Base-by-base conservation (phyloP, 2,797 vertebrate genomes). In the Betta splendens region DNA sequence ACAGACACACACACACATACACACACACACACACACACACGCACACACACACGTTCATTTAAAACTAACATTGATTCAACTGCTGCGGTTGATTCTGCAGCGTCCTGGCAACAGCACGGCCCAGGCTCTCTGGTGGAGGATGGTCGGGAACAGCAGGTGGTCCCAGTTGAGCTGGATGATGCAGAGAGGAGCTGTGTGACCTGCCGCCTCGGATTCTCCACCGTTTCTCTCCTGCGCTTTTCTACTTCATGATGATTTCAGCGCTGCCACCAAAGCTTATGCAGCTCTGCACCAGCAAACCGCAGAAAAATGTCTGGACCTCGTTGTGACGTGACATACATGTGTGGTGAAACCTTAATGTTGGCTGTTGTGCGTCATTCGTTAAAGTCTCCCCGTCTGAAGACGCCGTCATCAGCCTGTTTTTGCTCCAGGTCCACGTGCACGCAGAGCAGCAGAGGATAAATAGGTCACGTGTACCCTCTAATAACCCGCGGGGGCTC, bases 161-260 rank as follows among this genome's bases (percentile, higher is more conserved):
- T 74, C 69, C 59, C 7, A 16, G 11, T 59, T 56, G 67, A 72
- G 33, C 45, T 15, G 7, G 33, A 42, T 47, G 61, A 72, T 60
- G 4, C 10, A 67, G 40, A 33, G 56, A 33, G 1, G 12, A 32
- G 28, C 44, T 16, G 47, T n/a, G 63, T 56, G 67, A 69, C 64
- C 53, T 21, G 61, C 55, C 59, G 51, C 23, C 20, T 62, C 9
- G 1, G 6, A 17, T 17, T 12, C 48, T 3, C 53, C 36, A 22
- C 16, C 51, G 52, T 67, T 38, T 15, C 60, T 72, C 64, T 64
- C 1, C 9, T 1, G 5, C 11, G 12, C 43, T 55, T 22, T 17
- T 9, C 2, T 13, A 16, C 8, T 26, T 25, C 28, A 28, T 2
- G 40, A 39, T 44, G 29, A 46, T 26, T n/a, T n/a, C n/a, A n/a